phyloP scores from a whole-genome alignment of 1,140 invertebrate genomes.

The Ctenoplectra terminalis region DNA sequence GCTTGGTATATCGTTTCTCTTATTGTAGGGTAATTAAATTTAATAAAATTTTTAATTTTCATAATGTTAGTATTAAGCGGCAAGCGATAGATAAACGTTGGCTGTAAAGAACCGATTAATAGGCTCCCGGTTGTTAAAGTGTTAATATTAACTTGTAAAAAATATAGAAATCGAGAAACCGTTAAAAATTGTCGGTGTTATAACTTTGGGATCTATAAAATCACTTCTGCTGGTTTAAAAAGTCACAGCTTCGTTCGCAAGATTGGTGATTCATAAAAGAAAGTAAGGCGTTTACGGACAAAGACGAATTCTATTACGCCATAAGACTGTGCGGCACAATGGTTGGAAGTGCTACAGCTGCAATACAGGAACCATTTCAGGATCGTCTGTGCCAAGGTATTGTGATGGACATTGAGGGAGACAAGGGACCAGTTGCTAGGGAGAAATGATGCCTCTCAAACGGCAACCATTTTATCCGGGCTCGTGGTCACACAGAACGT shows the following conservation, averaged over 20 bases:
- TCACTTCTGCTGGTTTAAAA: background rate
- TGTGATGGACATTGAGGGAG: background rate
- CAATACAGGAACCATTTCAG: background rate
- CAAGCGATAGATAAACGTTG: no score
- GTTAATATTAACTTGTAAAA: no score
- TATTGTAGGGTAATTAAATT: no score
- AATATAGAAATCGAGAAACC: background rate
- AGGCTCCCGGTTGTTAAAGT: no score
- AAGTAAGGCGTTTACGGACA: background rate
- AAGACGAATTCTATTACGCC: background rate
- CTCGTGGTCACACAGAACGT: constrained; percentile 46
- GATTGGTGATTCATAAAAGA: background rate
- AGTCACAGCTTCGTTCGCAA: background rate
- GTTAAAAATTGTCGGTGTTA: background rate
- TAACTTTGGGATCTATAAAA: fast-evolving
- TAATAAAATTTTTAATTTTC: no score
- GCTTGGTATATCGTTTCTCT: no score
- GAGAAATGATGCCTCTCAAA: constrained; percentile 11
- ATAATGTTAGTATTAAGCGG: no score
- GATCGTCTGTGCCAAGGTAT: background rate
- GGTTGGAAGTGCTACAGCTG: background rate
- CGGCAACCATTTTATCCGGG: constrained; percentile 44
- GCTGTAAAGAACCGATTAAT: no score
- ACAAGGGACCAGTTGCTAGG: background rate
- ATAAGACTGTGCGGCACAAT: background rate